Evolutionary conservation across 2,797 vertebrate genomes (phyloP).

Genomic region (Rhabdomys pumilio): DNA sequence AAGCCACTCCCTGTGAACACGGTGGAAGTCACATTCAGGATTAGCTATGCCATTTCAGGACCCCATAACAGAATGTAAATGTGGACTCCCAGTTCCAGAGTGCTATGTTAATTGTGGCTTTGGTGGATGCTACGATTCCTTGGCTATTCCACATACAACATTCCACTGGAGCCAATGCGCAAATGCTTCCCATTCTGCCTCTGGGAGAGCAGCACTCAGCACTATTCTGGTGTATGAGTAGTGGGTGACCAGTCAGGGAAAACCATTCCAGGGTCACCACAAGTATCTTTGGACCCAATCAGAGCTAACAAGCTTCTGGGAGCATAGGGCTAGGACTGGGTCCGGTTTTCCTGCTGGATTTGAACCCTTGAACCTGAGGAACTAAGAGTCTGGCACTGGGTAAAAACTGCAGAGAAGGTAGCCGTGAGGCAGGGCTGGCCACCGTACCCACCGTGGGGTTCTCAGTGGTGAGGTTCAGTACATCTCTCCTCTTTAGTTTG

Average conservation of each 20-base stretch:
- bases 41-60: background rate
- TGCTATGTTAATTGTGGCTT: background rate
- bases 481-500: background rate
- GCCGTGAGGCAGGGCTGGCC: background rate
- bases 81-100: constrained; percentile 12
- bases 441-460: background rate
- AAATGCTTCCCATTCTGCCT: background rate
- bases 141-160: background rate
- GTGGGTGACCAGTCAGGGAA: background rate
- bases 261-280: background rate
- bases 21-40: background rate
- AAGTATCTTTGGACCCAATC: background rate
- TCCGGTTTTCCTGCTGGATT: background rate
- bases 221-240: background rate
- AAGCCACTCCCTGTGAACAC: background rate
- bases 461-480: background rate
- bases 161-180: background rate
- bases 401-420: background rate
- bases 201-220: background rate
- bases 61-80: background rate
- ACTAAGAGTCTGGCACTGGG: background rate
- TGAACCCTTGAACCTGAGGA: no score
- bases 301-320: background rate
- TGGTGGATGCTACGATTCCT: background rate
- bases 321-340: background rate